These are phyloP conservation scores for Ptilorrhoa leucosticta DNA, from an alignment of 2,113 vertebrate species.

Conservation along the genomic window DNA sequence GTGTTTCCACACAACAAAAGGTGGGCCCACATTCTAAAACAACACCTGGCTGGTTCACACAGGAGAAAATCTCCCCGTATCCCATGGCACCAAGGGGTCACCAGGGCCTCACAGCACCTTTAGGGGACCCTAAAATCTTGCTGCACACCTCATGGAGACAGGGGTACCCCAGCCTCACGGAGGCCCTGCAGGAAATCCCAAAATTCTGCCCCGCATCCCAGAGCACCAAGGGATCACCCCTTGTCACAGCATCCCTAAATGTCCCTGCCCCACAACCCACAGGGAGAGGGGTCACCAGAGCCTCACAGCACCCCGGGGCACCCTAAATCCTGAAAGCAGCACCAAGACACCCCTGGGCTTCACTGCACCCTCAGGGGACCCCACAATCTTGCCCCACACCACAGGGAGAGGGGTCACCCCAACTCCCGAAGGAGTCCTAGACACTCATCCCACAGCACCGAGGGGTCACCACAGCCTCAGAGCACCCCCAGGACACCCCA, in stretches of 20 bases:
- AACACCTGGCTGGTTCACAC: background rate
- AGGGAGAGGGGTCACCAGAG: background rate
- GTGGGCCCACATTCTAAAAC: rapidly evolving
- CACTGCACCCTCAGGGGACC: background rate
- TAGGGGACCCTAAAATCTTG: background rate
- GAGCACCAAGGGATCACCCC: background rate
- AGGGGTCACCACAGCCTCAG: background rate
- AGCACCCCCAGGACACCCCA: background rate
- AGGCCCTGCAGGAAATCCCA: background rate
- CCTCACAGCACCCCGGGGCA: background rate
- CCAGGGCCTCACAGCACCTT: background rate
- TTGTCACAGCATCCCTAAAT: background rate
- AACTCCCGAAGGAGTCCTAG: background rate
- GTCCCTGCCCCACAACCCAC: background rate
- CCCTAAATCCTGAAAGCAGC: background rate
- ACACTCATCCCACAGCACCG: background rate
- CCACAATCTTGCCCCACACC: background rate
- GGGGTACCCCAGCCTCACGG: background rate
- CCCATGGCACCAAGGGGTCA: background rate
- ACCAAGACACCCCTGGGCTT: rapidly evolving
- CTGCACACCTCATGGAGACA: background rate
- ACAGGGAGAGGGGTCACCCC: background rate
- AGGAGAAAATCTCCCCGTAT: background rate
- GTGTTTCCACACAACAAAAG: background rate
- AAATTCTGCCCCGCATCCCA: background rate